Evolutionary conservation across 2,113 vertebrate genomes (phyloP).

Genomic region (Hemiscyllium ocellatum): DNA sequence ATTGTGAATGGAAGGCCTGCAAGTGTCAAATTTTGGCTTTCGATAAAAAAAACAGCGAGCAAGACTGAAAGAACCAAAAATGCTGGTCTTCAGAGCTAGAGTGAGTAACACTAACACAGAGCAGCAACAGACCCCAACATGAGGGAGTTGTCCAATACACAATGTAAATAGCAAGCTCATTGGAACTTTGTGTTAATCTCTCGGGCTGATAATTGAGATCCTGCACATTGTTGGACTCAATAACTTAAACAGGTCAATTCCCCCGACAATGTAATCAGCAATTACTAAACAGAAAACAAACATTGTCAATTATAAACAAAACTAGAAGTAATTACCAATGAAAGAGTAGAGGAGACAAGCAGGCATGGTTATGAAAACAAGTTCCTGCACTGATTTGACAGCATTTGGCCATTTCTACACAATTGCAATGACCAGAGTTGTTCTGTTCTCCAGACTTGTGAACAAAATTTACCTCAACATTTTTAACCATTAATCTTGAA

Average conservation of each 20-base stretch:
- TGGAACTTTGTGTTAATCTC: constrained; percentile 13
- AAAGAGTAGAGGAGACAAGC: background rate
- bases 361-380: background rate
- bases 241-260: background rate
- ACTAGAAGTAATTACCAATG: background rate
- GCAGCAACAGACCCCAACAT: background rate
- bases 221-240: background rate
- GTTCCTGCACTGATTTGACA: background rate
- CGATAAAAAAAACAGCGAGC: background rate
- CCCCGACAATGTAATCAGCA: background rate
- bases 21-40: background rate
- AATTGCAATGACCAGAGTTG: background rate
- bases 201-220: background rate
- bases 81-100: too few relatives aligned
- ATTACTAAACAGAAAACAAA: background rate
- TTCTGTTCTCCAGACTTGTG: background rate
- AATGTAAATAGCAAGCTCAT: background rate
- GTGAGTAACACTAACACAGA: background rate
- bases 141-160: background rate
- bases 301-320: background rate
- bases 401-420: background rate
- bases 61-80: background rate
- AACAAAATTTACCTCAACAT: background rate
- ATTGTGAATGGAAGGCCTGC: background rate
- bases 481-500: background rate